These are phyloP conservation scores for Sardina pilchardus DNA, from an alignment of 2,113 vertebrate genomes.

Conservation along the genomic window DNA sequence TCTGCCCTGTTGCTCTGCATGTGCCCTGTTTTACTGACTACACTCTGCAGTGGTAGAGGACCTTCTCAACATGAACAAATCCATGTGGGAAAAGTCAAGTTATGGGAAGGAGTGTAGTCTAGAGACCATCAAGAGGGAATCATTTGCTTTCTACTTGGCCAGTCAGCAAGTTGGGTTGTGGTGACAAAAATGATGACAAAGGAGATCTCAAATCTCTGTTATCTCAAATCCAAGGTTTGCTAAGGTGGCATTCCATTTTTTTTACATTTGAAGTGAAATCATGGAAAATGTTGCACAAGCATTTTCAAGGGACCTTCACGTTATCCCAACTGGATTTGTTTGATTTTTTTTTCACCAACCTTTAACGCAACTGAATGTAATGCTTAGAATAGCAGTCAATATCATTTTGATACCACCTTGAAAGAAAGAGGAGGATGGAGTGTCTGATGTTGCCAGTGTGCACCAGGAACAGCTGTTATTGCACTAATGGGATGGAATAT, in stretches of 20 bases:
- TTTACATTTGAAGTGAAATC: not conserved
- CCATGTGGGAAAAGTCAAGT: not conserved
- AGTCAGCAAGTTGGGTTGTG: not conserved
- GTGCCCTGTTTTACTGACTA: not conserved
- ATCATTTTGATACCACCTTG: no score
- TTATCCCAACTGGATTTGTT: not conserved
- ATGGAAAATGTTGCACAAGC: not conserved
- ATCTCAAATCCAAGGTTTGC: not conserved
- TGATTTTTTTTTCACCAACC: not conserved
- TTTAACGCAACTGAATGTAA: no score
- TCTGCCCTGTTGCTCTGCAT: not conserved
- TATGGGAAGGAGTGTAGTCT: not conserved
- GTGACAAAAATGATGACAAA: not conserved
- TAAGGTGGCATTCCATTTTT: not conserved
- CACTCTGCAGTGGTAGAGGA: not conserved
- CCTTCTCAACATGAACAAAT: not conserved
- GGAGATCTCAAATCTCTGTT: not conserved
- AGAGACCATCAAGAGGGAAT: not conserved
- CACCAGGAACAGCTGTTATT: no score
- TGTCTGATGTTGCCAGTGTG: no score
- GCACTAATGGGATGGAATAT: no score
- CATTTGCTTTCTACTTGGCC: not conserved
- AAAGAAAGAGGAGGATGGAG: no score
- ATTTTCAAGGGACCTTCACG: not conserved
- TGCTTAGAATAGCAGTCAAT: no score